These are phyloP conservation scores for Icerya purchasi DNA, from an alignment of 2,888 invertebrate species.

Conservation along the genomic window DNA sequence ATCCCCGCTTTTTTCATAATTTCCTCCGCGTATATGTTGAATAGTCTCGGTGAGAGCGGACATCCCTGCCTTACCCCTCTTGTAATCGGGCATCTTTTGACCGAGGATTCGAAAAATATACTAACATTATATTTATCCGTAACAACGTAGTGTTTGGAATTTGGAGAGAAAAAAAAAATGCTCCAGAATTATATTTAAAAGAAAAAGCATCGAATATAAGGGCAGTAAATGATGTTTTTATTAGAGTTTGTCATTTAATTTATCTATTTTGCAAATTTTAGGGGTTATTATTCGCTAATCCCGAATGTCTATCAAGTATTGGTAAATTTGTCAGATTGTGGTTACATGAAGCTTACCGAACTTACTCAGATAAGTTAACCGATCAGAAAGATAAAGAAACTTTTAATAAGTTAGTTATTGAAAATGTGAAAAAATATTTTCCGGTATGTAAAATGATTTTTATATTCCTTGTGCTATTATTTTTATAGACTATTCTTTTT, in stretches of 20 bases:
- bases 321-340: slow-evolving; percentile 58
- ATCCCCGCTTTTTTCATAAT: no score
- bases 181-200: no score
- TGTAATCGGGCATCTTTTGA: no score
- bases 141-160: no score
- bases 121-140: no score
- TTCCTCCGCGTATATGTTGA: no score
- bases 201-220: no score
- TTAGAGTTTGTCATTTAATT: not conserved
- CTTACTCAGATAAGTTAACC: slow-evolving; percentile 77
- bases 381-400: slow-evolving; percentile 52
- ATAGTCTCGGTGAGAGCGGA: no score
- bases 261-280: slow-evolving; percentile 23
- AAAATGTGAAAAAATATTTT: slow-evolving; percentile 50
- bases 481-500: slow-evolving; percentile 3
- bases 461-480: not conserved
- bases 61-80: no score
- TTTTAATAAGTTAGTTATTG: slow-evolving; percentile 48
- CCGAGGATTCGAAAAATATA: no score
- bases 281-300: slow-evolving; percentile 67
- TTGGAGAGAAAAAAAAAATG: no score
- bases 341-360: slow-evolving; percentile 75
- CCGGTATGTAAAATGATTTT: slow-evolving; percentile 16
- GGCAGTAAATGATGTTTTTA: no score
- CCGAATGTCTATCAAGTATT: slow-evolving; percentile 46